A percentile compares a stretch with the other conserved stretches of the same genome.
Evolutionary conservation across 2,113 vertebrate genomes (phyloP).

Genomic region (Tilapia sparmanii): DNA sequence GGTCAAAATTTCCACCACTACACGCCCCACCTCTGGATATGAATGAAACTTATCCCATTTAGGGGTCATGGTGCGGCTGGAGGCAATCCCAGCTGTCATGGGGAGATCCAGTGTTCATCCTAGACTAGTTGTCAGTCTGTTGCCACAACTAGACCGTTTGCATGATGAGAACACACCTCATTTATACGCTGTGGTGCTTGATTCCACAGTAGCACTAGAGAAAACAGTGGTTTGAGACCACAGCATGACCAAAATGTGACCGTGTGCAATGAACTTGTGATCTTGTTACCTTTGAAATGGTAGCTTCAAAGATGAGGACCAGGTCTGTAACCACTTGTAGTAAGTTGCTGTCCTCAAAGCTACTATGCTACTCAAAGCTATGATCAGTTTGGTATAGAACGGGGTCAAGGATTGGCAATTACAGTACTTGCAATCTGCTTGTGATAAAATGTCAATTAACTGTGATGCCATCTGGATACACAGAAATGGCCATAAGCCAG

Average conservation of each 20-base stretch:
- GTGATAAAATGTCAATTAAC: too few relatives aligned
- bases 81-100: not conserved
- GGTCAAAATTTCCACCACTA: not conserved
- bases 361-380: not conserved
- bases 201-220: not conserved
- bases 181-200: not conserved
- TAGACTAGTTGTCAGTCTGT: not conserved
- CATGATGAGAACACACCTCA: not conserved
- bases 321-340: not conserved
- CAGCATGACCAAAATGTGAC: not conserved
- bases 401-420: too few relatives aligned
- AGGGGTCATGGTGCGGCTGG: not conserved
- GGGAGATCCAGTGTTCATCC: not conserved
- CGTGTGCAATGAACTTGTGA: not conserved
- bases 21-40: not conserved
- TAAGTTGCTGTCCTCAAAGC: fast-evolving
- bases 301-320: not conserved
- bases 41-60: not conserved
- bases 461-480: too few relatives aligned
- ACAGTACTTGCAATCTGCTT: too few relatives aligned
- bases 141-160: fast-evolving
- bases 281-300: not conserved
- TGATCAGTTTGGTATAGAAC: not conserved
- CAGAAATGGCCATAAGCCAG: too few relatives aligned
- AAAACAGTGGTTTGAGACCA: not conserved